A percentile compares a stretch with the other conserved stretches of the same genome.
Conservation (phyloP, 2,113 vertebrate species). For the Lagopus muta region DNA sequence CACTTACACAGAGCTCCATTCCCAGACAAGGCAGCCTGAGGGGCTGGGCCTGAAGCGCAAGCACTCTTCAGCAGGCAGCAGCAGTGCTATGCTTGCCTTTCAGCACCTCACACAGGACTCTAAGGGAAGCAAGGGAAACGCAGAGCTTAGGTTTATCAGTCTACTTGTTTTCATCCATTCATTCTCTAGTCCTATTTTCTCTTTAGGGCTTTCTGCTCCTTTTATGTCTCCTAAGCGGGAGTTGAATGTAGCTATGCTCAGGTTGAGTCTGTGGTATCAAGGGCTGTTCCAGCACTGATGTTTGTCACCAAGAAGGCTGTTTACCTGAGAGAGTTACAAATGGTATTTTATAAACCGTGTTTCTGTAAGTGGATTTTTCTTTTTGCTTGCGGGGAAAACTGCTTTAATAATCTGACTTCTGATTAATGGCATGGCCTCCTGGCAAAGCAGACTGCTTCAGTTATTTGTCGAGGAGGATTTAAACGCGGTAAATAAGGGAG, state of each 20-base stretch:
- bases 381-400: not conserved
- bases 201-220: not conserved
- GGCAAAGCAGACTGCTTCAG: not conserved
- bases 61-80: not conserved
- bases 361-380: slow-evolving; percentile 46
- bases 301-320: slow-evolving; percentile 37
- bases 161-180: not conserved
- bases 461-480: slow-evolving; percentile 11
- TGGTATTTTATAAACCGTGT: slow-evolving; percentile 60
- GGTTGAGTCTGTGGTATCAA: not conserved
- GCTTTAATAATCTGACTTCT: slow-evolving; percentile 58
- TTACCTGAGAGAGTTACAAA: slow-evolving; percentile 60
- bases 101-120: accelerated
- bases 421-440: slow-evolving; percentile 53
- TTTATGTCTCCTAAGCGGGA: not conserved
- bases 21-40: not conserved
- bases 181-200: not conserved
- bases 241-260: not conserved
- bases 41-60: not conserved
- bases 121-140: accelerated
- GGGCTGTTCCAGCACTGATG: not conserved
- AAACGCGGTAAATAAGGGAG: slow-evolving; percentile 44
- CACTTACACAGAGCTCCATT: not conserved
- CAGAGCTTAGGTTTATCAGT: not conserved
- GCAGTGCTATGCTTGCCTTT: not conserved